Conservation (phyloP, 2,888 invertebrate species). For the Eurytoma californica region DNA sequence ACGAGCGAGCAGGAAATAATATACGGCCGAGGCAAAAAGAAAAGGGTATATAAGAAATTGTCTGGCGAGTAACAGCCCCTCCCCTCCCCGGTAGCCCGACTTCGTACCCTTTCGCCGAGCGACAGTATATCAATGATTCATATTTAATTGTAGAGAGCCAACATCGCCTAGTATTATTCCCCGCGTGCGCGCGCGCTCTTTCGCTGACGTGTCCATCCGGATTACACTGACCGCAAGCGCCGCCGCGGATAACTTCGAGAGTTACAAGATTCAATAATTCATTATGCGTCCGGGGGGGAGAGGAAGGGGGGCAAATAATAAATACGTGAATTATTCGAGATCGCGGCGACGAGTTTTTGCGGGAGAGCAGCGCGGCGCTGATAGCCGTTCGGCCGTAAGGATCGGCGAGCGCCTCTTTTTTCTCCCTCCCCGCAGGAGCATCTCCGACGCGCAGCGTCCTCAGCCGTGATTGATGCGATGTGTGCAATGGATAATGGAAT, state of each 20-base stretch:
- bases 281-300: not conserved
- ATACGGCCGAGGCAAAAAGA: conserved; percentile 17
- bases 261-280: conserved; percentile 9
- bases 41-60: conserved; percentile 50
- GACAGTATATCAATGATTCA: conserved; percentile 57
- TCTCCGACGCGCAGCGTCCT: no score
- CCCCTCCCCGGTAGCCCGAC: conserved; percentile 30
- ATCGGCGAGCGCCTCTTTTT: not conserved
- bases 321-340: no score
- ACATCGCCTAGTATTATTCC: conserved; percentile 52
- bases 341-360: no score
- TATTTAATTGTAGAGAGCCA: conserved; percentile 57
- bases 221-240: conserved; percentile 30
- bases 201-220: conserved; percentile 53
- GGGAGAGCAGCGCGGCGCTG: no score
- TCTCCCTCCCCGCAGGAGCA: not conserved
- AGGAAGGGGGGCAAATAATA: not conserved
- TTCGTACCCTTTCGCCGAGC: conserved; percentile 51
- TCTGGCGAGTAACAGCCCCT: conserved; percentile 12
- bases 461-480: conserved; percentile 28
- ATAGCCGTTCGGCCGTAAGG: no score
- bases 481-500: conserved; percentile 42
- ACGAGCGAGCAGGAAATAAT: conserved; percentile 43
- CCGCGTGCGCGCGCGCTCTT: conserved; percentile 22
- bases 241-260: conserved; percentile 18